Conservation (phyloP, 1,140 invertebrate species). For the Pseudomyrmex pallidus region DNA sequence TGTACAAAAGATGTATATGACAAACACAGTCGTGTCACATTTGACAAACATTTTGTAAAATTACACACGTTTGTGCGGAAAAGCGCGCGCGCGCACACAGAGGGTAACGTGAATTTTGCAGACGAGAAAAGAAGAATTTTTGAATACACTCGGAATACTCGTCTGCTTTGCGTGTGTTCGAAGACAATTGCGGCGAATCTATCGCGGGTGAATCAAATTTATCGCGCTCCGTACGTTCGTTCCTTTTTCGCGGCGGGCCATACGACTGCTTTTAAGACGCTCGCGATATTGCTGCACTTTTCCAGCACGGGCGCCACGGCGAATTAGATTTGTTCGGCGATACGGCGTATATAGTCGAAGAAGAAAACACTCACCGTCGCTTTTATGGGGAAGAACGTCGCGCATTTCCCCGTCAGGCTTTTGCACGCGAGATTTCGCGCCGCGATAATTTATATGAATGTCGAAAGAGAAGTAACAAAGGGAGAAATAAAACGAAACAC, state of each 20-base stretch:
- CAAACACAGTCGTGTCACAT: too few species aligned
- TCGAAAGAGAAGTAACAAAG: not conserved
- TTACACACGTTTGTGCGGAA: too few species aligned
- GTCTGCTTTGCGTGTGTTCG: slow-evolving; percentile 24
- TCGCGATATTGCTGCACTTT: slow-evolving; percentile 18
- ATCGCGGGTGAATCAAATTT: slow-evolving; percentile 47
- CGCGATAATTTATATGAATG: slow-evolving; percentile 46
- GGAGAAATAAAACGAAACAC: slow-evolving; percentile 36
- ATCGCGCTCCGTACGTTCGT: slow-evolving; percentile 48
- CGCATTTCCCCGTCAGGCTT: too few species aligned
- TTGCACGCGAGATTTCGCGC: not conserved
- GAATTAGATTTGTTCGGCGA: slow-evolving; percentile 42
- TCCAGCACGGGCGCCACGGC: slow-evolving; percentile 10
- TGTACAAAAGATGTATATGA: too few species aligned
- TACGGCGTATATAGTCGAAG: not conserved
- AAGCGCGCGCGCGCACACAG: too few species aligned
- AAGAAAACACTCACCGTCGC: slow-evolving; percentile 15
- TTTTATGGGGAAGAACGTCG: slow-evolving; percentile 4
- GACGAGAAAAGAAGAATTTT: slow-evolving; percentile 7
- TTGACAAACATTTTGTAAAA: too few species aligned
- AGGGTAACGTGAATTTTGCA: not conserved
- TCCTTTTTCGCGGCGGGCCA: slow-evolving; percentile 29
- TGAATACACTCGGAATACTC: not conserved
- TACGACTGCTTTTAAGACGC: slow-evolving; percentile 45
- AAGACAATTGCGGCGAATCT: slow-evolving; percentile 22